Base-by-base conservation (phyloP, 2,888 invertebrate species). In the Pterobdella sp. region DNA sequence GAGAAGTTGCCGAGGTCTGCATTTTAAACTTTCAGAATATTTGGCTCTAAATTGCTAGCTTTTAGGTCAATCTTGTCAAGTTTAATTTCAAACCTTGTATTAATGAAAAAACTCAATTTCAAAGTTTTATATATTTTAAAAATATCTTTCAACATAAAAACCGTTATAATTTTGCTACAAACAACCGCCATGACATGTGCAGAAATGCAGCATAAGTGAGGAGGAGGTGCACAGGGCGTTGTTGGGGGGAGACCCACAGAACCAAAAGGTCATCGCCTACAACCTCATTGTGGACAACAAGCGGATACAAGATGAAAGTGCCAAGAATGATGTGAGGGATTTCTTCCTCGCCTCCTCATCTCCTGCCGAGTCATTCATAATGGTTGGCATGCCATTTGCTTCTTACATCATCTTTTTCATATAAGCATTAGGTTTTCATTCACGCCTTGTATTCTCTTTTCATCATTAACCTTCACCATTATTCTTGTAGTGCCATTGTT, bases 241-340 rank as follows among this genome's bases (percentile, higher is more conserved):
- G 76, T 85, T 97, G 67, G 92, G 92, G 82, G 94, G 95, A 0
- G 95, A 99, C 86, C 94, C 95, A 0, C 96, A 97, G 81, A 95
- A 98, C 85, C 97, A 98, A 83, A 86, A 99, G 69, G 94, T 92
- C 1, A 97, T 99, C 78, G 98, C 98, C 1, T 98, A 99, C 85
- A 95, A 98, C 84, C 88, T 99, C 77, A 93, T 99, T 77, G 92
- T 98, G 73, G 98, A 99, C 84, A 98, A 98, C 85, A 95, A 95
- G 84, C 87, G 95, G 72, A 79, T 82, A 37, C 79, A 79, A 4
- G 81, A 80, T 70, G 80, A 80, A 77, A 78, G 82, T 32, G 82
- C 82, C 26, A 84, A 83, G 70, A 76, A 82, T 26, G 84, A 86
- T 74, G 83, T 86, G 67, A 82, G 84, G 72, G 95, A 96, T 84